Evolutionary conservation across 2,113 vertebrate genomes (phyloP), one percentile per base, ranked within the genome.

Genomic region (Monarcha castaneiventris): DNA sequence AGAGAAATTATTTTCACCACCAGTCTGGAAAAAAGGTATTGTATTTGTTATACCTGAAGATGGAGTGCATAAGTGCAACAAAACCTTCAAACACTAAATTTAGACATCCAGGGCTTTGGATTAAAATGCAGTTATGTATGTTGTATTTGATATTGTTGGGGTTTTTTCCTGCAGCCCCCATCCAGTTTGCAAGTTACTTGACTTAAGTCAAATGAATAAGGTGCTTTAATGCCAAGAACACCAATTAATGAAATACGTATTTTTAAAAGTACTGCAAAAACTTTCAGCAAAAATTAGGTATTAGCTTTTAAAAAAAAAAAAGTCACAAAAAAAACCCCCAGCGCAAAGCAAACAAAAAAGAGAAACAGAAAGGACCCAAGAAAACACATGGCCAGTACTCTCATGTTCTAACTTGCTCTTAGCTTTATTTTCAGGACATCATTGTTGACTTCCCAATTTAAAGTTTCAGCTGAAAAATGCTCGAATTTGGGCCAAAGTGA

Each of bases 131-230:
- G 10, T 52, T 67, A 4, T 0, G 0, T 46, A 2, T 39, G 39
- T 35, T n/a, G 26, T 20, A 30, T 49, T 74, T 27, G 6, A 10
- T 49, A 44, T 33, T 10, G 22, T 21, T 12, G 3, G 17, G 1
- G 2, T 16, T 55, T 20, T 10, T n/a, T 5, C 19, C 6, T 1
- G 1, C 2, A 12, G 8, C 3, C 3, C 1, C 5, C 3, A 3
- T n/a, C 9, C 23, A 14, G 2, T 55, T 39, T 51, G 9, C 3
- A 58, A 85, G 8, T 44, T 37, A 16, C 2, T 79, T 54, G 15
- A 15, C 20, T 69, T 20, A 18, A 77, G 27, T 80, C 21, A 52
- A 27, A 56, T 6, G 6, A 51, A 15, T 27, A 6, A 76, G 29
- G 22, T 20, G 39, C 29, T 66, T 56, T 71, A 63, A 11, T 48